A percentile compares a stretch with the other conserved stretches of the same genome.
Evolutionary conservation across 2,888 invertebrate species (phyloP).

Genomic region (Eumerus sabulonum): DNA sequence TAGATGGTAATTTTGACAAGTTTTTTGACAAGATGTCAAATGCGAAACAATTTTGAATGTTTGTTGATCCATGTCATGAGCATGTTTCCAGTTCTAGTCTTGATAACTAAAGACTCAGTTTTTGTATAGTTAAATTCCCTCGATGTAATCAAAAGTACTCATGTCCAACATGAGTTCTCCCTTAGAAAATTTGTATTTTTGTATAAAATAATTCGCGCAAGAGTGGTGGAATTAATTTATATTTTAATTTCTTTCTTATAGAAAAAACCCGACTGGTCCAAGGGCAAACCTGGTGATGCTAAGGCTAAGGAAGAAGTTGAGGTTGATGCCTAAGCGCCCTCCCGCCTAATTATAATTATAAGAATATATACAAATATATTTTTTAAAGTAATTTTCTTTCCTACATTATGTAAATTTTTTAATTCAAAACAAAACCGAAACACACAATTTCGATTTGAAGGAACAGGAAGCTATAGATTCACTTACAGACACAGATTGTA

Average conservation of each 20-base stretch:
- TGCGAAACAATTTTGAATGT: conserved; percentile 45
- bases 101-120: conserved; percentile 44
- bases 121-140: conserved; percentile 32
- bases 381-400: conserved; percentile 75
- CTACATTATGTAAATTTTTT: conserved; percentile 69
- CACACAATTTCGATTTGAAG: conserved; percentile 69
- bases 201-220: no score
- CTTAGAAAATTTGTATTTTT: conserved; percentile 47
- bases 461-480: conserved; percentile 67
- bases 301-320: conserved; percentile 92
- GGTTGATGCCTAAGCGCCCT: conserved; percentile 88
- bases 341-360: conserved; percentile 77
- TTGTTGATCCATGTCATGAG: conserved; percentile 47
- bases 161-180: no score
- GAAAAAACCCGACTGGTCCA: conserved; percentile 98
- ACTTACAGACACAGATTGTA: conserved; percentile 64
- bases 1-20: conserved; percentile 40
- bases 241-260: conserved; percentile 82
- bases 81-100: conserved; percentile 42
- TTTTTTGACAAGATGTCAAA: conserved; percentile 49
- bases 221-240: no score
- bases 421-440: conserved; percentile 69
- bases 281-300: conserved; percentile 91
- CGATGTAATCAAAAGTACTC: conserved; percentile 1
- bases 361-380: conserved; percentile 77